Evolutionary conservation across 2,113 vertebrate genomes (phyloP), one percentile per base, ranked within the genome.

Genomic region (Turdus rufiventris): DNA sequence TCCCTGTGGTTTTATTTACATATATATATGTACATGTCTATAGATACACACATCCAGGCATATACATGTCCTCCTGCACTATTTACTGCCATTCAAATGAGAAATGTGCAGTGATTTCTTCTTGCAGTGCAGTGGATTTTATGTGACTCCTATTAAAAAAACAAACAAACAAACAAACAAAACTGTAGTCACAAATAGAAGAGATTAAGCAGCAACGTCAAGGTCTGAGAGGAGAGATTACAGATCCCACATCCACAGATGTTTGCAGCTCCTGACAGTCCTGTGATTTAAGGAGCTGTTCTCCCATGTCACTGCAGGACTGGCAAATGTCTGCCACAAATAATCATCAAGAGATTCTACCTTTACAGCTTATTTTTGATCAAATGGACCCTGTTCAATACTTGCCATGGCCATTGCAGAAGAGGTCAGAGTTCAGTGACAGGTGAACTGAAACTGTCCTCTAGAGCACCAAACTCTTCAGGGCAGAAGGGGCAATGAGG

Each of bases 181-280:
- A 42, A 42, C 7, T 16, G 31, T 14, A 42, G 53, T 48, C 11
- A 3, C 60, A 93, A 94, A 95, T 31, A 83, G 75, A 70, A 71
- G 75, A 80, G 85, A 93, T 91, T 93, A 90, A 89, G 38, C 42
- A 70, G 45, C 58, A 50, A 45, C 21, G 53, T 71, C 73, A 91
- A 51, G 60, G 80, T 81, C 87, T 84, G 84, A 67, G 86, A 68
- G 62, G 84, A 67, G 86, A 68, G 62, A 93, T 93, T 93, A 91
- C 8, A 70, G n/a, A 82, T 73, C 47, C 33, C 40, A 15, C 26
- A 79, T 38, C 54, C 1, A 0, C 85, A 95, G 63, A 70, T 77
- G 43, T 66, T 61, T 90, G 42, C 63, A 70, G 78, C 50, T 4
- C 2, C 75, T 80, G 71, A 50, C 33, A 56, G 71, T 8, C 29